phyloP scores from a whole-genome alignment of 2,797 vertebrate genomes.

The Gymnoscopelus microlampas region DNA sequence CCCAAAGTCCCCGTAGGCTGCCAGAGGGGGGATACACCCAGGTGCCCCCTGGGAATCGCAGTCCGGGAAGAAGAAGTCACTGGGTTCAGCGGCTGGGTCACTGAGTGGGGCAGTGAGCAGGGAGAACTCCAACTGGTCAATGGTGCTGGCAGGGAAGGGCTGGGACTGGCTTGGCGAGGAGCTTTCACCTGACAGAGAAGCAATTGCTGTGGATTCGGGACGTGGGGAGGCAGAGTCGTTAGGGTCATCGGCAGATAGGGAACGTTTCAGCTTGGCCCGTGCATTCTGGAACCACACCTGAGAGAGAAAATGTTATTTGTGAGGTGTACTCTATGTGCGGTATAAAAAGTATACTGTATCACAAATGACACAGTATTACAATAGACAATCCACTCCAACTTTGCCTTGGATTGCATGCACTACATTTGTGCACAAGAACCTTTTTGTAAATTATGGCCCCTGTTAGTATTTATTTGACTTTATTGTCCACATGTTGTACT shows the following conservation, averaged over 20 bases:
- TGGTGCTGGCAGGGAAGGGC: slow-evolving; percentile 69
- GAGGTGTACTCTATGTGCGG: neutral
- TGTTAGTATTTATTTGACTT: no score
- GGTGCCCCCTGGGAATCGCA: slow-evolving; percentile 62
- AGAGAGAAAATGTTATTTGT: neutral
- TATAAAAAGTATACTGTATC: neutral
- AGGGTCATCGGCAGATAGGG: slow-evolving; percentile 66
- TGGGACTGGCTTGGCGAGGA: slow-evolving; percentile 37
- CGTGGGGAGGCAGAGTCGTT: slow-evolving; percentile 41
- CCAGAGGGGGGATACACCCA: slow-evolving; percentile 47
- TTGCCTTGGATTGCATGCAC: no score
- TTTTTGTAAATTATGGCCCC: no score
- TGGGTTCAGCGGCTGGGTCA: slow-evolving; percentile 32
- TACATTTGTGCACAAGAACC: no score
- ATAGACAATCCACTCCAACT: no score
- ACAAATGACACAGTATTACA: no score
- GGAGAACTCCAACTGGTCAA: slow-evolving; percentile 75
- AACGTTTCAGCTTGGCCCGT: slow-evolving; percentile 77
- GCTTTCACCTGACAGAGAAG: slow-evolving; percentile 16
- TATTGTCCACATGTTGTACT: no score
- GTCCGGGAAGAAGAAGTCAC: slow-evolving; percentile 57
- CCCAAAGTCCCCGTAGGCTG: slow-evolving; percentile 45
- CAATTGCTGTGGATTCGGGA: slow-evolving; percentile 30
- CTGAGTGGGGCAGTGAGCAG: slow-evolving; percentile 65
- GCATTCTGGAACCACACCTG: slow-evolving; percentile 84